Conservation (phyloP, 2,888 invertebrate genomes). For the Dinocampus coccinellae region DNA sequence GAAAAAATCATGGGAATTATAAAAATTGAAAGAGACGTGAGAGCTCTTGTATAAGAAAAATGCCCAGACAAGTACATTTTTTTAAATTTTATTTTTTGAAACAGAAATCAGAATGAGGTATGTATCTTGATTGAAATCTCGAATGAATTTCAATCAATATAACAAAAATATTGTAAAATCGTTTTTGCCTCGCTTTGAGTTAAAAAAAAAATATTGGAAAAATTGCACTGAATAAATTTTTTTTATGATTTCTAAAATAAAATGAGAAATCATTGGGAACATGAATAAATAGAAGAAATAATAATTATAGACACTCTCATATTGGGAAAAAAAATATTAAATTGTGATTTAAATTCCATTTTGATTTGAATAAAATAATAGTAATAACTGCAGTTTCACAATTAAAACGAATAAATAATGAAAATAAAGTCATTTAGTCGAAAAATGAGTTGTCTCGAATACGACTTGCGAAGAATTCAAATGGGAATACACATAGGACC, state of each 20-base stretch:
- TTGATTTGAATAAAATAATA: slow-evolving; percentile 2
- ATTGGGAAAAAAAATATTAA: slow-evolving; percentile 24
- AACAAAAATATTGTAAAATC: neutral
- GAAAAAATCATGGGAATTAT: slow-evolving; percentile 11
- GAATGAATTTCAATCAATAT: neutral
- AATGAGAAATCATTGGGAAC: neutral
- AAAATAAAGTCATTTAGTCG: slow-evolving; percentile 16
- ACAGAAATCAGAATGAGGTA: too few relatives aligned
- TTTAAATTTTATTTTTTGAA: too few relatives aligned
- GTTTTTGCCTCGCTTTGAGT: neutral
- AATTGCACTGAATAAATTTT: neutral
- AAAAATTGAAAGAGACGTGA: slow-evolving; percentile 33
- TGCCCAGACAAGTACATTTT: slow-evolving; percentile 28
- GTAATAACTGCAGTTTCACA: neutral
- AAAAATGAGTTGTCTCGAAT: slow-evolving; percentile 32
- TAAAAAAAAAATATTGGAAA: neutral
- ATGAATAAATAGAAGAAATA: slow-evolving; percentile 40
- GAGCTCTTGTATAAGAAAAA: slow-evolving; percentile 19
- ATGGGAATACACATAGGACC: slow-evolving; percentile 22
- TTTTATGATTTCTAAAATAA: neutral
- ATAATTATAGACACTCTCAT: slow-evolving; percentile 25
- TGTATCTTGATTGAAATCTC: neutral
- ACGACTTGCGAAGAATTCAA: slow-evolving; percentile 14
- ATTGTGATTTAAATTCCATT: slow-evolving; percentile 35
- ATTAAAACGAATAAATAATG: neutral